Evolutionary conservation across 1,140 invertebrate species (phyloP).

Genomic region (Zaprionus ghesquierei): DNA sequence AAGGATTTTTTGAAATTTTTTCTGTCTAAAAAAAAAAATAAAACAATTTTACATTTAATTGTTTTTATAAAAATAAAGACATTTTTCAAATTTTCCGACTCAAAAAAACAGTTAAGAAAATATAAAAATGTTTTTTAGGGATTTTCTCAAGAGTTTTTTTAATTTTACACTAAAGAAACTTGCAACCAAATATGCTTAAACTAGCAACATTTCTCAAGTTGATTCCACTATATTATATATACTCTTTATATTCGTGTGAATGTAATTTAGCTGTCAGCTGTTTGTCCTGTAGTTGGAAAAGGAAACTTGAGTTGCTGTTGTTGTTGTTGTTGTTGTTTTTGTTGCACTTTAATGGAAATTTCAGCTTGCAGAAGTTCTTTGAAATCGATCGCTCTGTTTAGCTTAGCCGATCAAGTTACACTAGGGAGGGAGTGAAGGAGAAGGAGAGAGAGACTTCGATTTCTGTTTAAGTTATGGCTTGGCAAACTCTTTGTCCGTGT

Average conservation of each 20-base stretch:
- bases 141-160: too few relatives aligned
- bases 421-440: not conserved
- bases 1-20: too few relatives aligned
- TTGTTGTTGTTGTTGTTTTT: too few relatives aligned
- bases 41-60: too few relatives aligned
- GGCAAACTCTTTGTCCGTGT: constrained; percentile 1
- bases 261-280: not conserved
- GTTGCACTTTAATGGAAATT: not conserved
- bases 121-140: too few relatives aligned
- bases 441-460: not conserved
- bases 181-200: not conserved
- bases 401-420: not conserved
- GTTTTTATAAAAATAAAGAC: too few relatives aligned
- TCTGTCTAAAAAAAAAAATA: too few relatives aligned
- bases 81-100: too few relatives aligned
- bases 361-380: not conserved
- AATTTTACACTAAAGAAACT: not conserved
- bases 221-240: not conserved
- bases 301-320: not conserved
- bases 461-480: not conserved
- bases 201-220: not conserved
- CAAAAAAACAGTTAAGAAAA: too few relatives aligned
- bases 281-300: not conserved
- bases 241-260: not conserved
- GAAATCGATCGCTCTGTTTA: not conserved